Percentiles rank a stretch among this genome's conserved stretches.
phyloP scores from a whole-genome alignment of 2,797 vertebrate species.

The Rachycentron canadum region DNA sequence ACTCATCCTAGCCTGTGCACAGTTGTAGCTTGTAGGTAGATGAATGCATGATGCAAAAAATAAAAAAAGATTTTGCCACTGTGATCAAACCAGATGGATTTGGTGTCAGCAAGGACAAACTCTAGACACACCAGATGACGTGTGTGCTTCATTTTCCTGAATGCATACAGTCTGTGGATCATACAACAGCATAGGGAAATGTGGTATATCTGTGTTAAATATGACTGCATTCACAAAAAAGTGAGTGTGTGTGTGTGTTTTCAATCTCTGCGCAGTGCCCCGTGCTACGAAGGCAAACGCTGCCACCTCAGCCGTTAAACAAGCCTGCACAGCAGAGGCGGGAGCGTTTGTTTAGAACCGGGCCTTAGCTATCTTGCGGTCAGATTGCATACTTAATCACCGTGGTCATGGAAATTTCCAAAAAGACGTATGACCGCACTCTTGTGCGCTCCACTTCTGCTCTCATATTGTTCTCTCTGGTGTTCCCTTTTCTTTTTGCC shows the following conservation, averaged over 20 bases:
- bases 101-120: conserved; percentile 60
- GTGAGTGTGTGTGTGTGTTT: conserved; percentile 58
- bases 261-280: conserved; percentile 74
- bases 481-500: conserved; percentile 47
- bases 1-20: conserved; percentile 22
- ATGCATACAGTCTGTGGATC: conserved; percentile 38
- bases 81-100: conserved; percentile 36
- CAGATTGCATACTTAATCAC: conserved; percentile 85
- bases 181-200: conserved; percentile 42
- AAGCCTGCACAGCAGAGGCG: conserved; percentile 71
- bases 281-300: conserved; percentile 74
- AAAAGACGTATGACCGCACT: conserved; percentile 73
- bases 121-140: conserved; percentile 39
- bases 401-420: conserved; percentile 86
- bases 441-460: conserved; percentile 57
- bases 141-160: conserved; percentile 6
- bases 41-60: neutral
- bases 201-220: conserved; percentile 45
- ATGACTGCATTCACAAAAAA: conserved; percentile 41
- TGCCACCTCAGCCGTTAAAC: conserved; percentile 82
- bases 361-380: conserved; percentile 80
- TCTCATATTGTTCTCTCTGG: conserved; percentile 67
- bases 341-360: conserved; percentile 80
- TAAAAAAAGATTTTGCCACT: conserved; percentile 16
- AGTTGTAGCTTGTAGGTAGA: neutral